phyloP scores from a whole-genome alignment of 2,113 vertebrate genomes.

The Marcusenius ussheri region DNA sequence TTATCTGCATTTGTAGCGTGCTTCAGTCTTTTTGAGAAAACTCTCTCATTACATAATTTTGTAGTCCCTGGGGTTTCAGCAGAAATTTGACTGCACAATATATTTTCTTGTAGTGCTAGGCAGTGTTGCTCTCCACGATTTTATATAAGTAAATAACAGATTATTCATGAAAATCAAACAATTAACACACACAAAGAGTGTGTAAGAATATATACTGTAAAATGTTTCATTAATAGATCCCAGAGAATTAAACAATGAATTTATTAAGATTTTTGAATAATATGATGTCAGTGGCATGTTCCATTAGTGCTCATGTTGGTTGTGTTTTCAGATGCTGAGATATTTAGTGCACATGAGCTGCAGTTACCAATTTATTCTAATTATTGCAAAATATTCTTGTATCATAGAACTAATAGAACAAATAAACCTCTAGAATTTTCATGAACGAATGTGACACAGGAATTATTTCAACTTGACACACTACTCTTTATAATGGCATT shows the following conservation, averaged over 20 bases:
- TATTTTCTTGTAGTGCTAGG: neutral
- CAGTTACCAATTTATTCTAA: neutral
- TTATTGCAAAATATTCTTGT: neutral
- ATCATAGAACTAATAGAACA: neutral
- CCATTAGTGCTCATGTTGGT: neutral
- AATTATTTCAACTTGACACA: neutral
- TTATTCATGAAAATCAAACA: neutral
- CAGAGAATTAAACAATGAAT: neutral
- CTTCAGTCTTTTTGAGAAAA: neutral
- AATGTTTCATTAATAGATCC: neutral
- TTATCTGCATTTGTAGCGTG: neutral
- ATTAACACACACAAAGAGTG: neutral
- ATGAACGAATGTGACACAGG: neutral
- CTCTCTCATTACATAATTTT: neutral
- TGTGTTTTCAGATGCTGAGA: neutral
- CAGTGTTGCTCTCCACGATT: neutral
- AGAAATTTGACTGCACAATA: neutral
- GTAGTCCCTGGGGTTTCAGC: neutral
- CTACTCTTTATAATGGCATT: neutral
- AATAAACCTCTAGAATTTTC: neutral
- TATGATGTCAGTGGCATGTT: neutral
- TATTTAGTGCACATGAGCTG: neutral
- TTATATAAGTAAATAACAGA: neutral
- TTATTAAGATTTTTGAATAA: neutral
- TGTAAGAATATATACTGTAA: neutral